These are phyloP conservation scores for Euphonia xanthogaster DNA, from an alignment of 2,797 vertebrate species.

Conservation along the genomic window DNA sequence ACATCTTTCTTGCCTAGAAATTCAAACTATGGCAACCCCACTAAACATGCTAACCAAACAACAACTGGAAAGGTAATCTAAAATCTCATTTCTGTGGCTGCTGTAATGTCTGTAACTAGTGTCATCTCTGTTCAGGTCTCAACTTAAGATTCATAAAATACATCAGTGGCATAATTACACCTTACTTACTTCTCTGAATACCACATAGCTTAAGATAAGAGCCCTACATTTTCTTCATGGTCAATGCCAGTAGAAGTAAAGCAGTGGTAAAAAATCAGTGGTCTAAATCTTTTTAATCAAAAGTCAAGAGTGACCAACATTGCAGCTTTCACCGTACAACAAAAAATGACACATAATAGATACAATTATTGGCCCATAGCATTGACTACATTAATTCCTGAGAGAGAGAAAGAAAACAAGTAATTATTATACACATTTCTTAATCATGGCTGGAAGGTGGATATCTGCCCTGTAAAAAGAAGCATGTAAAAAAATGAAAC, in stretches of 20 bases:
- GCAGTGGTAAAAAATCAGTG: neutral
- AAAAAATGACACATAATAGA: neutral
- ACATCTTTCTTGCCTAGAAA: neutral
- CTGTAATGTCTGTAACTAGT: neutral
- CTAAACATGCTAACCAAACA: neutral
- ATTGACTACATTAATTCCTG: neutral
- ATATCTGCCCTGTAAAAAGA: neutral
- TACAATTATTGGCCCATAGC: neutral
- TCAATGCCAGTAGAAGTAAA: neutral
- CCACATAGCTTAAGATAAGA: neutral
- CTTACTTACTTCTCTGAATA: neutral
- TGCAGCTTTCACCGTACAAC: neutral
- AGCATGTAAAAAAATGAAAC: rapidly evolving
- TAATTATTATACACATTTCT: neutral
- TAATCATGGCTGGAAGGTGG: neutral
- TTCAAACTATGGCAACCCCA: neutral
- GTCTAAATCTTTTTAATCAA: neutral
- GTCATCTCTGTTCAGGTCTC: neutral
- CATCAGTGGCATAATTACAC: neutral
- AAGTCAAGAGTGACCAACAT: neutral
- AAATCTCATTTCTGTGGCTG: neutral
- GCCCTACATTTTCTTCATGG: neutral
- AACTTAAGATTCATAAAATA: neutral
- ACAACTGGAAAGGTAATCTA: neutral
- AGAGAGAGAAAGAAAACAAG: neutral